Conservation (phyloP, 1,140 invertebrate genomes). For the Saxidomus purpurata region DNA sequence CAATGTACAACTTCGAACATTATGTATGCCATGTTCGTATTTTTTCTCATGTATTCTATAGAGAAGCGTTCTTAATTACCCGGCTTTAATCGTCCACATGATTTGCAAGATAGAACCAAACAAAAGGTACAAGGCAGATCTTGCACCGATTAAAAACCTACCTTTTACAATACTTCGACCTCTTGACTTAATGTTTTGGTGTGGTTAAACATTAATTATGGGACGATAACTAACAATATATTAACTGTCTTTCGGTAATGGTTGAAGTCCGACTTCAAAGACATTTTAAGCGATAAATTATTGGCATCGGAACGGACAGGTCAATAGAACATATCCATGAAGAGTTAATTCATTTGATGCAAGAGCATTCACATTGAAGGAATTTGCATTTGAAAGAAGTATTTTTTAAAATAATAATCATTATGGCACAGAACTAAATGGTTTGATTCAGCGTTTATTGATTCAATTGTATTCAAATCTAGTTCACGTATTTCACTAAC, state of each 20-base stretch:
- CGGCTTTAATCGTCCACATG: slow-evolving; percentile 12
- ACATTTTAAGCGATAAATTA: neutral
- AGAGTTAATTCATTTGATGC: too few species aligned
- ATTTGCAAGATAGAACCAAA: slow-evolving; percentile 5
- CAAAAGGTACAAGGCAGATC: slow-evolving; percentile 1
- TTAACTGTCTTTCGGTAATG: neutral
- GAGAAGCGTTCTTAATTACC: neutral
- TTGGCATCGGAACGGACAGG: neutral
- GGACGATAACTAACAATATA: neutral
- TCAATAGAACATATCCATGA: neutral
- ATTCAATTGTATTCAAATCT: too few species aligned
- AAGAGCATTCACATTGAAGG: too few species aligned
- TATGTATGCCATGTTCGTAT: neutral
- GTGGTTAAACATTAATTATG: neutral
- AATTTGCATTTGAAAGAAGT: too few species aligned
- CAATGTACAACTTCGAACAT: neutral
- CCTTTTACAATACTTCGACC: neutral
- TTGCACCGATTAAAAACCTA: slow-evolving; percentile 25
- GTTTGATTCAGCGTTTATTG: too few species aligned
- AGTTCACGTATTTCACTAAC: too few species aligned
- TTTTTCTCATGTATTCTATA: neutral
- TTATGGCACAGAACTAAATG: too few species aligned
- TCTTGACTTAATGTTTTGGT: neutral
- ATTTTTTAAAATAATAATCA: too few species aligned
- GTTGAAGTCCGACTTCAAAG: neutral